A percentile compares a stretch with the other conserved stretches of the same genome.
phyloP scores from a whole-genome alignment of 1,140 invertebrate genomes.

The Bombus difficillimus region DNA sequence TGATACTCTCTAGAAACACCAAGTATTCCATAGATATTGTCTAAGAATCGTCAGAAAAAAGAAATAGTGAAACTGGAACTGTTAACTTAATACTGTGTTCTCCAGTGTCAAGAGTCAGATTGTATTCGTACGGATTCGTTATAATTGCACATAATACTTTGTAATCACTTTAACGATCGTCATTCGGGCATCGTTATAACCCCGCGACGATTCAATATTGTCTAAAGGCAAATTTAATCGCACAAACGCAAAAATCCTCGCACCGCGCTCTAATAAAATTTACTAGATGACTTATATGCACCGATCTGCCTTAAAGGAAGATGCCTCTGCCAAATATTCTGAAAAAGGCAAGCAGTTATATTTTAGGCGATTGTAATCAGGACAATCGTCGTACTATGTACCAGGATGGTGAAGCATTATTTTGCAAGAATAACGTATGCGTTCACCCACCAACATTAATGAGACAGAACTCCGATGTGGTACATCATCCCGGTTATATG shows the following conservation, averaged over 20 bases:
- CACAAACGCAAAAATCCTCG: not conserved
- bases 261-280: not conserved
- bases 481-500: conserved; percentile 96
- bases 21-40: not conserved
- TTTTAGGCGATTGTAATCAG: conserved; percentile 87
- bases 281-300: conserved; percentile 35
- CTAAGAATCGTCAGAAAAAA: not conserved
- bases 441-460: conserved; percentile 94
- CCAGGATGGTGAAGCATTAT: conserved; percentile 92
- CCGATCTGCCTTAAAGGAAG: conserved; percentile 21
- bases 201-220: not conserved
- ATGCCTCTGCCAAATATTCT: conserved; percentile 91
- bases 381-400: conserved; percentile 81
- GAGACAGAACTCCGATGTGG: conserved; percentile 89
- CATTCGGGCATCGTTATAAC: not conserved
- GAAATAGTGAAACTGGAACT: not conserved
- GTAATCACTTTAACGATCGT: not conserved
- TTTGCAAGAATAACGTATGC: conserved; percentile 97
- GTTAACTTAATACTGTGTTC: not conserved
- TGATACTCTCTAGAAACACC: not conserved
- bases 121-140: not conserved
- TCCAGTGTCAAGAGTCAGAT: not conserved
- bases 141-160: not conserved
- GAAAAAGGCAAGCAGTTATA: conserved; percentile 89
- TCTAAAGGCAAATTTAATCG: not conserved